These are phyloP conservation scores for Polyodon spathula DNA, from an alignment of 2,113 vertebrate species.

Conservation along the genomic window DNA sequence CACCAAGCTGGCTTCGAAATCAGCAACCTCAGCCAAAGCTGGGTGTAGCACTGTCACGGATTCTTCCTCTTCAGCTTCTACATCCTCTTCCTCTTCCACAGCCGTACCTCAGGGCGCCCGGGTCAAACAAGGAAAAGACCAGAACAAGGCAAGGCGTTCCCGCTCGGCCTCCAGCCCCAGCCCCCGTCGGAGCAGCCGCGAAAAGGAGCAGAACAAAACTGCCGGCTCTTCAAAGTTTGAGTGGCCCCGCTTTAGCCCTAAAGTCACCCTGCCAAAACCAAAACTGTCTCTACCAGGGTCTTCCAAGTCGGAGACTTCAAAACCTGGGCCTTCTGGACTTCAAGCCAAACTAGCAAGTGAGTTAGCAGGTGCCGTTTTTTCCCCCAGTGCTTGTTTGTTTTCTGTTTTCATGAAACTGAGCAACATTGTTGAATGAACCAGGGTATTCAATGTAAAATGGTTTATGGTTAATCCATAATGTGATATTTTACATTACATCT, in stretches of 20 bases:
- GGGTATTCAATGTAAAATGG: too few relatives aligned
- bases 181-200: slow-evolving; percentile 89
- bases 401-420: background rate
- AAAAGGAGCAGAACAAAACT: slow-evolving; percentile 90
- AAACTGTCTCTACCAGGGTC: slow-evolving; percentile 96
- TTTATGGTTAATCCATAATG: too few relatives aligned
- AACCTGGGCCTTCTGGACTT: slow-evolving; percentile 97
- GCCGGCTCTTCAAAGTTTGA: slow-evolving; percentile 96
- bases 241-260: slow-evolving; percentile 96
- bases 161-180: slow-evolving; percentile 95
- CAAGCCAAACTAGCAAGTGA: slow-evolving; percentile 99
- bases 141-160: slow-evolving; percentile 89
- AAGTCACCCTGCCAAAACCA: slow-evolving; percentile 97
- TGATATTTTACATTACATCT: too few relatives aligned
- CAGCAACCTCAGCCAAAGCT: slow-evolving; percentile 98
- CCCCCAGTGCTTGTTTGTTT: background rate
- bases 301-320: slow-evolving; percentile 92
- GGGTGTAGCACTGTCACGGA: slow-evolving; percentile 97
- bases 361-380: slow-evolving; percentile 33
- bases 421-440: background rate
- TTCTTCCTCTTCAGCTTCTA: slow-evolving; percentile 87
- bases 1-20: slow-evolving; percentile 99
- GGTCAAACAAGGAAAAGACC: slow-evolving; percentile 97
- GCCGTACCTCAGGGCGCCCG: slow-evolving; percentile 79
- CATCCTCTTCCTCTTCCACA: slow-evolving; percentile 79